phyloP scores from a whole-genome alignment of 2,113 vertebrate genomes.

The Pelvicachromis taeniatus region DNA sequence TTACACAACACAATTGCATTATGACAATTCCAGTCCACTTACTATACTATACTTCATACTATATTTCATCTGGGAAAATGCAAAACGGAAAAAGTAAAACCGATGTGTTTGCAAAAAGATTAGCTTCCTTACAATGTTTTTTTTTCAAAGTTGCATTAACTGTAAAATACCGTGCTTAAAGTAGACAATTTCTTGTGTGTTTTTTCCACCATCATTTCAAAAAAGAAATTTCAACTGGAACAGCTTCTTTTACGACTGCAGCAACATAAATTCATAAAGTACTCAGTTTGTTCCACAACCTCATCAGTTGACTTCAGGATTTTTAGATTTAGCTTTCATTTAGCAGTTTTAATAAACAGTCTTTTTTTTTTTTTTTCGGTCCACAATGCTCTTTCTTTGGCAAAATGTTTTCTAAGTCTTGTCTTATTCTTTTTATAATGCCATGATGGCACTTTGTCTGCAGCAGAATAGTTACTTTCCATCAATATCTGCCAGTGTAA shows the following conservation, averaged over 20 bases:
- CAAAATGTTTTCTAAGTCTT: not conserved
- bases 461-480: not conserved
- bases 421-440: not conserved
- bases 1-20: not conserved
- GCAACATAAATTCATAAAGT: not conserved
- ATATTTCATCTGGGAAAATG: not conserved
- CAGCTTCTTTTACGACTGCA: not conserved
- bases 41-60: not conserved
- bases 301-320: not conserved
- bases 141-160: rapidly evolving
- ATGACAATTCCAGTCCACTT: not conserved
- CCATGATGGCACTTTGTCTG: not conserved
- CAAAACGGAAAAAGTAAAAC: not conserved
- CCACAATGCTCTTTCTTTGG: not conserved
- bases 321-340: not conserved
- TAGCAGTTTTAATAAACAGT: not conserved
- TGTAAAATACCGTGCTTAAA: not conserved
- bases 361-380: not conserved
- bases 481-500: not conserved
- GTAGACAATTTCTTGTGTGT: rapidly evolving
- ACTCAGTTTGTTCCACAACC: not conserved
- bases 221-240: not conserved
- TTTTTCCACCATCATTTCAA: not conserved
- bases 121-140: not conserved
- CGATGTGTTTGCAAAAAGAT: not conserved